Percentiles rank a stretch among this genome's conserved stretches.
Conservation (phyloP, 2,113 vertebrate species). For the Rousettus leschenaultii region DNA sequence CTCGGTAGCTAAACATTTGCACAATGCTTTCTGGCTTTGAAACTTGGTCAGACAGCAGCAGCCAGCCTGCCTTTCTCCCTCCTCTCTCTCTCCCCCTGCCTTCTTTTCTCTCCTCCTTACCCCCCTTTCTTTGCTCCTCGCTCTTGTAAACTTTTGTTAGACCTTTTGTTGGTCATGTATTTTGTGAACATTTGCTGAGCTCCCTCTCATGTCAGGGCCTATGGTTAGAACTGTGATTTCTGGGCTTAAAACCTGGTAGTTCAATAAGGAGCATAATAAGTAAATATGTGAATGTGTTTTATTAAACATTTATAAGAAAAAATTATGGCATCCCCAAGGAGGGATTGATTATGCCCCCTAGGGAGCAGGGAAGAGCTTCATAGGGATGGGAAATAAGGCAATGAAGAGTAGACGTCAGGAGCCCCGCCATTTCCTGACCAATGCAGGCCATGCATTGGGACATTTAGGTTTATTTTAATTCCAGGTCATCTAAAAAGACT, state of each 20-base stretch:
- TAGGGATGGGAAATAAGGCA: not conserved
- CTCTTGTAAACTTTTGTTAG: not conserved
- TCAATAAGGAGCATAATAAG: not conserved
- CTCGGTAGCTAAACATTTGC: not conserved
- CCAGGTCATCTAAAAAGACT: not conserved
- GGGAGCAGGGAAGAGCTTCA: not conserved
- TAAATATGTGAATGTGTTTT: not conserved
- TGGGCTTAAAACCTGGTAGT: not conserved
- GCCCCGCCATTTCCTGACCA: not conserved
- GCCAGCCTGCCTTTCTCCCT: not conserved
- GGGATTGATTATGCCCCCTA: not conserved
- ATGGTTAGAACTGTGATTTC: not conserved
- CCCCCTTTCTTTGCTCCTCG: not conserved
- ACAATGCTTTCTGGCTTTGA: not conserved
- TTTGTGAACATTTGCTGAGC: not conserved
- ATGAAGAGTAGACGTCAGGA: not conserved
- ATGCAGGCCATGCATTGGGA: not conserved
- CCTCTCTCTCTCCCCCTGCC: not conserved
- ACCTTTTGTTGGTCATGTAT: not conserved
- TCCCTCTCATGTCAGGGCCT: not conserved
- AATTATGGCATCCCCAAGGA: not conserved
- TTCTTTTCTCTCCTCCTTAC: not conserved
- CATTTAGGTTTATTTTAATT: not conserved
- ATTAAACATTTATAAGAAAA: not conserved
- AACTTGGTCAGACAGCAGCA: not conserved